These are phyloP conservation scores for Sarcophaga bullata DNA, from an alignment of 1,140 invertebrate species.

Conservation along the genomic window DNA sequence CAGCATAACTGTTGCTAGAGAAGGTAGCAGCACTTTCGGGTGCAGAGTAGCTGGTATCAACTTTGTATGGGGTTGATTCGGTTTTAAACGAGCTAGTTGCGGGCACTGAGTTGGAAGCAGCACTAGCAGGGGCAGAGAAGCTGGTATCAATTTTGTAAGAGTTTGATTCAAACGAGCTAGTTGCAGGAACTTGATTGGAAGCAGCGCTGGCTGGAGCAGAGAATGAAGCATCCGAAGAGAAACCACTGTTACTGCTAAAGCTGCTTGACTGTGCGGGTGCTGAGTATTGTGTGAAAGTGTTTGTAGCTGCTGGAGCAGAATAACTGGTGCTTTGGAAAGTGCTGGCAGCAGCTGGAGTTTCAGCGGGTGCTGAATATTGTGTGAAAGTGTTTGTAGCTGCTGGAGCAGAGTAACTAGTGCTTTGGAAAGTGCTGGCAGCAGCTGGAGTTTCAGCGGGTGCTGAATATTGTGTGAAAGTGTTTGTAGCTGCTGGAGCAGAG, in stretches of 20 bases:
- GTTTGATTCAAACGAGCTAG: constrained; percentile 12
- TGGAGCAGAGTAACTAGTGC: constrained; percentile 30
- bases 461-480: not conserved
- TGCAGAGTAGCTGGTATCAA: constrained; percentile 8
- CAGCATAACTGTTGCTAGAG: not conserved
- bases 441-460: not conserved
- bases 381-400: constrained; percentile 43
- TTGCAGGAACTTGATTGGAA: not conserved
- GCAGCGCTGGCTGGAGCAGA: not conserved
- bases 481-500: not conserved
- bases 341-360: constrained; percentile 36
- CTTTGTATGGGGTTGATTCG: not conserved
- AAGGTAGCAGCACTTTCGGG: not conserved
- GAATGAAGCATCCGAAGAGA: constrained; percentile 11
- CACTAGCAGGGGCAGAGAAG: constrained; percentile 13
- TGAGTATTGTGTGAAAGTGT: constrained; percentile 17
- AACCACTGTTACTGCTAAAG: not conserved
- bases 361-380: not conserved
- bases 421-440: not conserved
- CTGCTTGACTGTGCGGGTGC: not conserved
- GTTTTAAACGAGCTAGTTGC: not conserved
- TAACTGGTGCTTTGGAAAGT: not conserved
- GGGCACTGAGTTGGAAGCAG: constrained; percentile 19
- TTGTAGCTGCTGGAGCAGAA: constrained; percentile 44
- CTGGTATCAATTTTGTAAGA: not conserved